phyloP scores from a whole-genome alignment of 2,797 vertebrate species.

The Potorous gilbertii region DNA sequence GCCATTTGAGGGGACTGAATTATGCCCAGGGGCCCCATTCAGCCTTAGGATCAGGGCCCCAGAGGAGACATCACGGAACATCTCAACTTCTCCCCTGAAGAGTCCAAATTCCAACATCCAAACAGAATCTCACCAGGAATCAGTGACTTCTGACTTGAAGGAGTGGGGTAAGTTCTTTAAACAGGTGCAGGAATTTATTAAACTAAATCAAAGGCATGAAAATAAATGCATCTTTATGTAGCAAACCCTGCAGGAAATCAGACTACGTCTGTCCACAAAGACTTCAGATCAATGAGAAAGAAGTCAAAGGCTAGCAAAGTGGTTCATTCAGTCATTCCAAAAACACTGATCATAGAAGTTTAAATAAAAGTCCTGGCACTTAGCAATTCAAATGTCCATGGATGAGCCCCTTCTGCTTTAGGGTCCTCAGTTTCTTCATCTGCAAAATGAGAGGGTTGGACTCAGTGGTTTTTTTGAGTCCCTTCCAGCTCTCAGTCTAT shows the following conservation, averaged over 20 bases:
- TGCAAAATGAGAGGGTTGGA: not conserved
- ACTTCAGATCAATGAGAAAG: slow-evolving; percentile 18
- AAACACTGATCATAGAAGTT: not conserved
- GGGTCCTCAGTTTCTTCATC: not conserved
- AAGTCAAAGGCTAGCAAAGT: not conserved
- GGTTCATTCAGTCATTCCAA: not conserved
- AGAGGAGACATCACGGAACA: not conserved
- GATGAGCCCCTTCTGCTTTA: not conserved
- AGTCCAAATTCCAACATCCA: not conserved
- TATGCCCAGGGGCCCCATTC: not conserved
- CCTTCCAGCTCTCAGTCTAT: not conserved
- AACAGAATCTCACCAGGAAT: not conserved
- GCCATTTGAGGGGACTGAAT: not conserved
- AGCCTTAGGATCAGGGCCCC: not conserved
- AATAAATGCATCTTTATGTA: not conserved
- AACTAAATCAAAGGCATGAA: not conserved
- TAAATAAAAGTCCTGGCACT: not conserved
- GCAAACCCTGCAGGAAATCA: not conserved
- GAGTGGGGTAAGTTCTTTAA: not conserved
- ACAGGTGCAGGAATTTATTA: not conserved
- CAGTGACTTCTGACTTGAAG: not conserved
- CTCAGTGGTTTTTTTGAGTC: not conserved
- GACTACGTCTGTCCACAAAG: slow-evolving; percentile 15
- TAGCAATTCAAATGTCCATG: not conserved
- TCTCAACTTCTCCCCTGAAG: not conserved